These are phyloP conservation scores for Microdon myrmicae DNA, from an alignment of 2,888 invertebrate genomes.

Conservation along the genomic window DNA sequence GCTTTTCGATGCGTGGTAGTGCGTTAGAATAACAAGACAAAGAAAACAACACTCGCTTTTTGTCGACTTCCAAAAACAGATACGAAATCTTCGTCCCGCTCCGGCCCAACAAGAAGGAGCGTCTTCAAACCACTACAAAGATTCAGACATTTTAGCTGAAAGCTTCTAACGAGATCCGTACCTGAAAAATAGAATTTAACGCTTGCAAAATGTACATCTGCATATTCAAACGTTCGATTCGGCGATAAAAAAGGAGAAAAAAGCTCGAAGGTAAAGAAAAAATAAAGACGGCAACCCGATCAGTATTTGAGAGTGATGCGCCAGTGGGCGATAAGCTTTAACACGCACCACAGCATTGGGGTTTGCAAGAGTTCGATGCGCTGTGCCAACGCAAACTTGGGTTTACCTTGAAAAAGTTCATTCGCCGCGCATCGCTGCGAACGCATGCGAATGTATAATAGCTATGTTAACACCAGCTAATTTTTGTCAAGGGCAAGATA, in stretches of 20 bases:
- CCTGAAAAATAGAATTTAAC: constrained; percentile 7
- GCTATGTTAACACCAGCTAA: no score
- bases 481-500: no score
- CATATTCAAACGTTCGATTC: background rate
- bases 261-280: constrained; percentile 18
- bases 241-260: constrained; percentile 7
- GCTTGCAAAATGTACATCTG: constrained; percentile 13
- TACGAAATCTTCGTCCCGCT: no score
- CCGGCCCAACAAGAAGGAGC: no score
- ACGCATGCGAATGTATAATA: constrained; percentile 23
- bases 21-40: no score
- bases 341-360: constrained; percentile 47
- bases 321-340: constrained; percentile 27
- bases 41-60: no score
- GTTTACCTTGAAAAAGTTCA: constrained; percentile 51
- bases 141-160: no score
- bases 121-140: no score
- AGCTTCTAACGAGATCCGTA: constrained; percentile 28
- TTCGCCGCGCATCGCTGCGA: constrained; percentile 30
- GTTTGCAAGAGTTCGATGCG: constrained; percentile 52
- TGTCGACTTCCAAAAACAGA: no score
- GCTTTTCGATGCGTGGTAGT: no score
- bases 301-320: no score
- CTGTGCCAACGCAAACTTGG: constrained; percentile 40
- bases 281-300: constrained; percentile 5